A percentile compares a stretch with the other conserved stretches of the same genome.
Conservation (phyloP, 2,797 vertebrate species). For the Cottoperca gobio region DNA sequence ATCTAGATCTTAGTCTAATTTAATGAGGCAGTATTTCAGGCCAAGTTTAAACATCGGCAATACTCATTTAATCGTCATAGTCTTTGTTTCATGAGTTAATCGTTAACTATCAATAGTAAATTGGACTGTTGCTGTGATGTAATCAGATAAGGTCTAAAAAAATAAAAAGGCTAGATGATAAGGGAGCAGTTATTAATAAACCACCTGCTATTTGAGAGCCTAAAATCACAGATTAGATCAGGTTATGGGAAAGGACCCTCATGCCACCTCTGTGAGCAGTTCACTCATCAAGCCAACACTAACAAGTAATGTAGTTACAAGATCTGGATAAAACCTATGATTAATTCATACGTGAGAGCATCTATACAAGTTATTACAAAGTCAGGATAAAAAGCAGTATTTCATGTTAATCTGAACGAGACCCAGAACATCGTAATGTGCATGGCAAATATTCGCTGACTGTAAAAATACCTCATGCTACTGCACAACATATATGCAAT, state of each 20-base stretch:
- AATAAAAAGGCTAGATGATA: not conserved
- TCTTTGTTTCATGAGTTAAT: not conserved
- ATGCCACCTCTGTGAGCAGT: not conserved
- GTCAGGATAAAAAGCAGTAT: not conserved
- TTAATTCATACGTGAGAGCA: not conserved
- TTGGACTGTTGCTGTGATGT: not conserved
- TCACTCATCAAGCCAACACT: not conserved
- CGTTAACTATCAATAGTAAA: not conserved
- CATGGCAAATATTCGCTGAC: not conserved
- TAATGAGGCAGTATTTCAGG: constrained; percentile 12
- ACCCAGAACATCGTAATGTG: not conserved
- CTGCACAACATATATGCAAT: not conserved
- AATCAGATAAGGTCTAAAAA: not conserved
- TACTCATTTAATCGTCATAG: not conserved
- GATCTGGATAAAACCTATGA: not conserved
- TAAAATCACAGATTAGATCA: not conserved
- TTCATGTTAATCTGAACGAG: not conserved
- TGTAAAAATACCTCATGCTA: not conserved
- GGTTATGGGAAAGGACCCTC: not conserved
- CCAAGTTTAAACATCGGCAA: constrained; percentile 24
- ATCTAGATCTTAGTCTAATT: constrained; percentile 9
- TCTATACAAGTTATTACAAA: not conserved
- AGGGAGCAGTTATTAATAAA: not conserved
- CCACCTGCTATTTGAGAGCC: not conserved
- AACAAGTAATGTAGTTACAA: not conserved